These are phyloP conservation scores for Bombus haemorrhoidalis DNA, from an alignment of 1,140 invertebrate species.

Conservation along the genomic window DNA sequence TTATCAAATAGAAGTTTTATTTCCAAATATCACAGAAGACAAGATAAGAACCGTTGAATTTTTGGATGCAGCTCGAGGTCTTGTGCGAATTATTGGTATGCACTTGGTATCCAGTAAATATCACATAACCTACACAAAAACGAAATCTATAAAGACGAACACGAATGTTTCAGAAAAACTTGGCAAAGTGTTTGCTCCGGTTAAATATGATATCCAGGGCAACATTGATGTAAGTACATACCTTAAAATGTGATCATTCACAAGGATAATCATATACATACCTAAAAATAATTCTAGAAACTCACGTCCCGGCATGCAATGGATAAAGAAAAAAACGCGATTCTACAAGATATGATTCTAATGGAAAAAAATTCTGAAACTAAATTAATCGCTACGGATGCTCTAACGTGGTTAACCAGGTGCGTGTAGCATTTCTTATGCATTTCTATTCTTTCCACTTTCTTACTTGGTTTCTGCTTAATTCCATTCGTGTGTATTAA, in stretches of 20 bases:
- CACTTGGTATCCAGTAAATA: neutral
- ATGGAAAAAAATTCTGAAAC: constrained; percentile 82
- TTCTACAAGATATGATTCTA: constrained; percentile 87
- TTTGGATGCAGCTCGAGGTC: constrained; percentile 84
- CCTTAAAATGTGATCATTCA: neutral
- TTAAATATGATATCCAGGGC: constrained; percentile 88
- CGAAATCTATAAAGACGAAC: neutral
- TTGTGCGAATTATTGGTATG: constrained; percentile 85
- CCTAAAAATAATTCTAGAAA: constrained; percentile 83
- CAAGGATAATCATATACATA: constrained; percentile 23
- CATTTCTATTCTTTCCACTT: neutral
- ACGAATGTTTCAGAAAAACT: constrained; percentile 85
- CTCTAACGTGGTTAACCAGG: constrained; percentile 88
- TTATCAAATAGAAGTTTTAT: constrained; percentile 44
- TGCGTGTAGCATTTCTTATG: constrained; percentile 63
- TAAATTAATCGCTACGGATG: constrained; percentile 82
- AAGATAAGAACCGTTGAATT: constrained; percentile 86
- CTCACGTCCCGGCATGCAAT: constrained; percentile 83
- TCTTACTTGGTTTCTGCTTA: neutral
- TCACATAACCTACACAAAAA: constrained; percentile 11
- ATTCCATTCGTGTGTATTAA: neutral
- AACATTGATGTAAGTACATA: constrained; percentile 87
- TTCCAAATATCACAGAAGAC: constrained; percentile 78
- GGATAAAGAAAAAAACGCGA: constrained; percentile 83
- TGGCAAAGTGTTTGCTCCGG: constrained; percentile 88